These are phyloP conservation scores for Sarcophaga subvicina DNA, from an alignment of 2,888 invertebrate species.

Conservation along the genomic window DNA sequence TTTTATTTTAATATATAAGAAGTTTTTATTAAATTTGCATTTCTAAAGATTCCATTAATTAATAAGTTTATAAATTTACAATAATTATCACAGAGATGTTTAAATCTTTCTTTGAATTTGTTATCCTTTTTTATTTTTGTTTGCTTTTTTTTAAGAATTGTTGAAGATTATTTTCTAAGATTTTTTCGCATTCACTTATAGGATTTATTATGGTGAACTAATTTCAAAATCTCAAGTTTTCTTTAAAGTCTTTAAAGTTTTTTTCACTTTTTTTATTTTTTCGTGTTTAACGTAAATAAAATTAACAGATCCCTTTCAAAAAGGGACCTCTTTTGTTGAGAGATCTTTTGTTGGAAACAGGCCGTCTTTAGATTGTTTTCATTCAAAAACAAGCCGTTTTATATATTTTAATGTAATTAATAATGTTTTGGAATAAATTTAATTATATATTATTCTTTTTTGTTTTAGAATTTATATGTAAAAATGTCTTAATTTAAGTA, in stretches of 20 bases:
- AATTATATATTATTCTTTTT: constrained; percentile 49
- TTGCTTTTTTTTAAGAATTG: constrained; percentile 75
- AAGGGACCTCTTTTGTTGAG: constrained; percentile 68
- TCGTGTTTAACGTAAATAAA: constrained; percentile 25
- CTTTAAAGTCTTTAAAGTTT: constrained; percentile 50
- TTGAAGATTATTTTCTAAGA: constrained; percentile 73
- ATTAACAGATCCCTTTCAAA: constrained; percentile 55
- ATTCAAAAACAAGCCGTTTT: constrained; percentile 40
- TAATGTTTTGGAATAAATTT: constrained; percentile 69
- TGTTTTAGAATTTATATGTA: constrained; percentile 71
- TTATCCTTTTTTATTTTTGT: constrained; percentile 75
- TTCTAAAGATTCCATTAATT: constrained; percentile 71
- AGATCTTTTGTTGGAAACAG: constrained; percentile 76
- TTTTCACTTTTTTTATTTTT: constrained; percentile 33
- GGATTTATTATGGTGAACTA: constrained; percentile 74
- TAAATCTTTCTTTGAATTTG: constrained; percentile 82
- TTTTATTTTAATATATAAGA: constrained; percentile 73
- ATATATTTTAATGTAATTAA: constrained; percentile 50
- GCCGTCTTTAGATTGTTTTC: constrained; percentile 56
- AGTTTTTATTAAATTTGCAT: constrained; percentile 73
- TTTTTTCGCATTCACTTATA: constrained; percentile 75
- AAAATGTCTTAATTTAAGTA: constrained; percentile 76
- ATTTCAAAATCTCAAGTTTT: constrained; percentile 68
- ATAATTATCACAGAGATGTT: constrained; percentile 82
- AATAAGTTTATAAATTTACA: constrained; percentile 81